Evolutionary conservation across 2,113 vertebrate species (phyloP).

Genomic region (Megaleporinus macrocephalus): DNA sequence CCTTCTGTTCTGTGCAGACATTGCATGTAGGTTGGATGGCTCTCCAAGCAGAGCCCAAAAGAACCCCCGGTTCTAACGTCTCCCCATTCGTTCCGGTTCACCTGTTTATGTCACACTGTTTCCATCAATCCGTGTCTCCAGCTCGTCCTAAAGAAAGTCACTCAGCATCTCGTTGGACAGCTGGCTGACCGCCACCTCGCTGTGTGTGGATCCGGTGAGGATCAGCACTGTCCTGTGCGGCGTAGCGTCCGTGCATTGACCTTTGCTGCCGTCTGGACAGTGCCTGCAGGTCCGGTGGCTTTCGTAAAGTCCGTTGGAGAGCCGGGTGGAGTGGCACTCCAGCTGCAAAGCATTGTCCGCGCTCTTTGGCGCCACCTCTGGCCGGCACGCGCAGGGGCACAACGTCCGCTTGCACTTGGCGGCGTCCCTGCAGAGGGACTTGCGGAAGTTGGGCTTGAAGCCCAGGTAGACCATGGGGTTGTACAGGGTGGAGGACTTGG

Average conservation of each 20-base stretch:
- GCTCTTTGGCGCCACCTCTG: conserved; percentile 54
- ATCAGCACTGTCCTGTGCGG: conserved; percentile 70
- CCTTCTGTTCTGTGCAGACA: background rate
- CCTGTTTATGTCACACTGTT: background rate
- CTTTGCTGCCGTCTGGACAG: conserved; percentile 60
- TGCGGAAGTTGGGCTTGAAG: conserved; percentile 54
- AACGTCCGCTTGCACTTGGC: conserved; percentile 64
- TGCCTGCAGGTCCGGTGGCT: conserved; percentile 69
- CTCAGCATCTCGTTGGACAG: conserved; percentile 77
- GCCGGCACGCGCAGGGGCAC: conserved; percentile 60
- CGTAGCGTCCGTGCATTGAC: conserved; percentile 53
- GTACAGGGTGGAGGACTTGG: conserved; percentile 51
- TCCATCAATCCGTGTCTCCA: background rate
- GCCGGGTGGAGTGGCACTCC: conserved; percentile 66
- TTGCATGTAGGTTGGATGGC: background rate
- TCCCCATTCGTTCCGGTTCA: no score
- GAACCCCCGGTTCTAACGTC: no score
- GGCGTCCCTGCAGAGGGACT: conserved; percentile 61
- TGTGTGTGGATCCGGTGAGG: conserved; percentile 64
- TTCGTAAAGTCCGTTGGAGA: conserved; percentile 72
- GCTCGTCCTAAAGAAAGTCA: conserved; percentile 70
- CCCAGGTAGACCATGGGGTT: conserved; percentile 53
- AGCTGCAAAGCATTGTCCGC: conserved; percentile 52
- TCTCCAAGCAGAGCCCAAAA: background rate
- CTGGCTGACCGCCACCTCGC: conserved; percentile 74